These are phyloP conservation scores for Lanistes nyassanus DNA, from an alignment of 1,140 invertebrate genomes.

Conservation along the genomic window DNA sequence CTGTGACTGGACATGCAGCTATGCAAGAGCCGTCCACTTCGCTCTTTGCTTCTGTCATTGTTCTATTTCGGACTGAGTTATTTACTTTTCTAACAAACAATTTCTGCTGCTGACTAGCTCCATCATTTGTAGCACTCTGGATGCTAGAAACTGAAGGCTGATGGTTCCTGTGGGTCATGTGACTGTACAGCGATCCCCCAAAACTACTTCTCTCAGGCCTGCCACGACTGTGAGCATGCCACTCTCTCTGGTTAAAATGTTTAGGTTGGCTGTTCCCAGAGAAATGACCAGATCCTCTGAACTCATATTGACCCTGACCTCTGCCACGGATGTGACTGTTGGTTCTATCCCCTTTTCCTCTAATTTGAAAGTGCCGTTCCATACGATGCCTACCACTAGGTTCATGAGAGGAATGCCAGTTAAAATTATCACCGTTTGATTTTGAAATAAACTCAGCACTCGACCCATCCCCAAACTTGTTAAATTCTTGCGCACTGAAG, in stretches of 20 bases:
- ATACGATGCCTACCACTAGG: neutral
- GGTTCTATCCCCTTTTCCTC: constrained; percentile 1
- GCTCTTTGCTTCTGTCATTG: neutral
- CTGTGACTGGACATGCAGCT: neutral
- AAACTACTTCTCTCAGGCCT: neutral
- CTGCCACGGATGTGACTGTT: neutral
- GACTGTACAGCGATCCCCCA: constrained; percentile 18
- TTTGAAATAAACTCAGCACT: neutral
- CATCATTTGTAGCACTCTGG: neutral
- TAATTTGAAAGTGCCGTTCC: neutral
- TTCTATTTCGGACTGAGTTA: neutral
- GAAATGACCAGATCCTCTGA: neutral
- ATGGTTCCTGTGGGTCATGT: neutral
- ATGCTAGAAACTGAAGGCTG: neutral
- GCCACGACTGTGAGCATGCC: neutral
- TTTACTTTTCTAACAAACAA: constrained; percentile 20
- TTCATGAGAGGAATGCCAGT: neutral
- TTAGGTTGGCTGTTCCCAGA: neutral
- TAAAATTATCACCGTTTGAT: neutral
- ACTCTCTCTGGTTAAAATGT: neutral
- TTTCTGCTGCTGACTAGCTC: neutral
- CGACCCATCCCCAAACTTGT: neutral
- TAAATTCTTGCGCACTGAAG: neutral
- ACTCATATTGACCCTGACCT: neutral
- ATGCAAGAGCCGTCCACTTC: neutral